These are phyloP conservation scores for Drosophila antonietae DNA, from an alignment of 2,888 invertebrate species.

Conservation along the genomic window DNA sequence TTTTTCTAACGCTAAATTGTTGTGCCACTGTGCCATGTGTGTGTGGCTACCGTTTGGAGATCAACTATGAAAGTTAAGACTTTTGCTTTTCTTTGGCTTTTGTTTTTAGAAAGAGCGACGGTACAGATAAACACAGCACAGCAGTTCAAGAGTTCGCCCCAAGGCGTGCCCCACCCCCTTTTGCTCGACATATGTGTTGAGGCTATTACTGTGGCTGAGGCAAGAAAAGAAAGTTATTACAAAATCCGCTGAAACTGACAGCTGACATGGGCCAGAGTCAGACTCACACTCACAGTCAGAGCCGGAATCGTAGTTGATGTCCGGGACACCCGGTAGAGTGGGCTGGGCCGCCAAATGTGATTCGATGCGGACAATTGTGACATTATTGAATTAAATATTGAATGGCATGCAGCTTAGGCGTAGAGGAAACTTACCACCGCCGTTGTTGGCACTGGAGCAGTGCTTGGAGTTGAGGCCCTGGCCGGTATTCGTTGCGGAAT, in stretches of 20 bases:
- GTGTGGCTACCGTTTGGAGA: slow-evolving; percentile 52
- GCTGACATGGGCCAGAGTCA: slow-evolving; percentile 52
- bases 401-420: slow-evolving; percentile 1
- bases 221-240: slow-evolving; percentile 77
- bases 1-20: background rate
- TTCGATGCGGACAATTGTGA: slow-evolving; percentile 54
- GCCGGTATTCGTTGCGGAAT: slow-evolving; percentile 83
- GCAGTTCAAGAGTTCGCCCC: slow-evolving; percentile 70
- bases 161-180: slow-evolving; percentile 19
- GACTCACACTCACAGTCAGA: slow-evolving; percentile 1
- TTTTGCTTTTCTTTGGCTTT: slow-evolving; percentile 62
- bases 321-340: slow-evolving; percentile 37
- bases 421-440: slow-evolving; percentile 78
- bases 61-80: slow-evolving; percentile 66
- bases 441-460: slow-evolving; percentile 82
- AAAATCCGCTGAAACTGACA: slow-evolving; percentile 68
- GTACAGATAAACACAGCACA: slow-evolving; percentile 54
- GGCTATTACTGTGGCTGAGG: slow-evolving; percentile 34
- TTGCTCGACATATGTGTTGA: slow-evolving; percentile 40
- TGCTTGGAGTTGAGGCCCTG: slow-evolving; percentile 86
- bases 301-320: background rate
- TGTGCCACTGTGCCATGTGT: slow-evolving; percentile 49
- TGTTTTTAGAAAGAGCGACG: slow-evolving; percentile 68
- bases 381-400: slow-evolving; percentile 17
- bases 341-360: slow-evolving; percentile 34